Percentiles rank a stretch among this genome's conserved stretches.
Evolutionary conservation across 1,140 invertebrate genomes (phyloP).

Genomic region (Hycleus cichorii): DNA sequence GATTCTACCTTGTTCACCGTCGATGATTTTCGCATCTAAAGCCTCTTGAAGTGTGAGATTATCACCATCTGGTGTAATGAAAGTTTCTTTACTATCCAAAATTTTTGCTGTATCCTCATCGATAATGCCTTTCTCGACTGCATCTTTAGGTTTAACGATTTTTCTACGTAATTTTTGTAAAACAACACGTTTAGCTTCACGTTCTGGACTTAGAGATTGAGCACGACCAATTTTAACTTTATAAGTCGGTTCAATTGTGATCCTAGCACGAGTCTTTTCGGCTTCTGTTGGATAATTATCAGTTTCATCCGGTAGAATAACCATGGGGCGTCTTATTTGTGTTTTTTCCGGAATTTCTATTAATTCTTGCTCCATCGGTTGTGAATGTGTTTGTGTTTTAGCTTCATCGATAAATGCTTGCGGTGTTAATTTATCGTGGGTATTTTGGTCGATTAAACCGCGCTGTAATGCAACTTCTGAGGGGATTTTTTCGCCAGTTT

Average conservation of each 20-base stretch:
- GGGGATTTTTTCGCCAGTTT: conserved; percentile 65
- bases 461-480: conserved; percentile 72
- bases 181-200: conserved; percentile 60
- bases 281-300: conserved; percentile 44
- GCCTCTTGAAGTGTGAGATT: conserved; percentile 67
- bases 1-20: conserved; percentile 69
- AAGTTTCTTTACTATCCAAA: conserved; percentile 53
- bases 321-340: too few species aligned
- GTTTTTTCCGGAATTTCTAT: neutral
- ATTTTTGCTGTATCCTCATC: conserved; percentile 64
- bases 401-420: conserved; percentile 29
- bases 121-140: conserved; percentile 63
- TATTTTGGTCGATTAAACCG: conserved; percentile 62
- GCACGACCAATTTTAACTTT: conserved; percentile 56
- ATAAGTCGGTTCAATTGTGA: conserved; percentile 61
- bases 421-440: conserved; percentile 50
- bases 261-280: conserved; percentile 50
- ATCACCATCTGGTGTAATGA: conserved; percentile 49
- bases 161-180: conserved; percentile 72
- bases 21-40: conserved; percentile 63
- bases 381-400: neutral
- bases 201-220: conserved; percentile 45
- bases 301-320: too few species aligned
- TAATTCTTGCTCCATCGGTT: neutral
- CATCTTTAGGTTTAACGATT: conserved; percentile 62